Conservation (phyloP, 2,113 vertebrate species). For the Actinemys pallida region DNA sequence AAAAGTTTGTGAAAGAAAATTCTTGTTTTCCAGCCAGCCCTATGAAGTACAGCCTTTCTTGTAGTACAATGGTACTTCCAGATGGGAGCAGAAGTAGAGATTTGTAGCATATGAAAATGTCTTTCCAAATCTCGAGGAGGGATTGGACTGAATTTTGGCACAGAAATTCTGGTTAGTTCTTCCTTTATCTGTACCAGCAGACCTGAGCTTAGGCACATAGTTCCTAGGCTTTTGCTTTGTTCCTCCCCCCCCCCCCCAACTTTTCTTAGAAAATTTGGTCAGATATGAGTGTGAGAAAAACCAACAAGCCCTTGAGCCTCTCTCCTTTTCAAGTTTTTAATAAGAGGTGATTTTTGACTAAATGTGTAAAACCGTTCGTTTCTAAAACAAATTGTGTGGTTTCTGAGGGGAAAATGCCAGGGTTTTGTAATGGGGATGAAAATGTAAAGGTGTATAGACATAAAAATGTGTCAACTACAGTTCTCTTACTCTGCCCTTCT, state of each 20-base stretch:
- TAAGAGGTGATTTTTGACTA: not conserved
- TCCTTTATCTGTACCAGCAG: not conserved
- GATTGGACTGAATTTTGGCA: not conserved
- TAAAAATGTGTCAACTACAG: no score
- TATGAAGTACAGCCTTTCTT: not conserved
- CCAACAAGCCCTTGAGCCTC: not conserved
- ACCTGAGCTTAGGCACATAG: not conserved
- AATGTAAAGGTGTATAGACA: not conserved
- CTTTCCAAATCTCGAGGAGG: not conserved
- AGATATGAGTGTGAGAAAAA: not conserved
- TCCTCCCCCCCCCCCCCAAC: not conserved
- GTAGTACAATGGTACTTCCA: not conserved
- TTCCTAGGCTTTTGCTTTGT: no score
- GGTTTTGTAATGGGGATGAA: not conserved
- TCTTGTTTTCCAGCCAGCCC: no score
- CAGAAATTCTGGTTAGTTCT: not conserved
- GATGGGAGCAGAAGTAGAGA: not conserved
- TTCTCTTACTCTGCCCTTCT: no score
- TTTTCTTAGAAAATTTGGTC: not conserved
- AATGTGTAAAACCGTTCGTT: not conserved
- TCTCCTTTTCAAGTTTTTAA: not conserved
- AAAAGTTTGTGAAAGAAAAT: no score
- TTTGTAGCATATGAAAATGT: not conserved
- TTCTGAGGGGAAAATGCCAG: no score
- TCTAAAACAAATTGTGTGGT: no score